Percentiles rank a stretch among this genome's conserved stretches.
These are phyloP conservation scores for Alauda arvensis DNA, from an alignment of 2,797 vertebrate species.

Conservation along the genomic window DNA sequence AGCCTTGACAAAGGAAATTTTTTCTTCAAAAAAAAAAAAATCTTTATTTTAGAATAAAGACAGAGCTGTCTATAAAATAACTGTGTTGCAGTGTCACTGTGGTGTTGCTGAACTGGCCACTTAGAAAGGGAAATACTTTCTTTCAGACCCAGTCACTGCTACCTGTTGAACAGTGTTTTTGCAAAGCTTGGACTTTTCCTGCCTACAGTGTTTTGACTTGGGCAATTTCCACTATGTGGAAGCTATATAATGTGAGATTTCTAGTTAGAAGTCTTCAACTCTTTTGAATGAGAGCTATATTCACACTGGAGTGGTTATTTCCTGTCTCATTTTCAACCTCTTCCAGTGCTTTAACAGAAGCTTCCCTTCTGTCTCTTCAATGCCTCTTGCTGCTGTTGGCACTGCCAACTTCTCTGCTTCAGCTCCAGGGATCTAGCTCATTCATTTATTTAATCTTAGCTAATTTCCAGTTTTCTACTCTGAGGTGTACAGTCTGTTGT, in stretches of 20 bases:
- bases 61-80: not conserved
- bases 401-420: not conserved
- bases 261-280: not conserved
- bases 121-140: not conserved
- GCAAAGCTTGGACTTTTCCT: not conserved
- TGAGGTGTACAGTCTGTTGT: not conserved
- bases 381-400: not conserved
- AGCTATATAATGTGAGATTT: not conserved
- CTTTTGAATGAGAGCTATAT: not conserved
- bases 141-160: not conserved
- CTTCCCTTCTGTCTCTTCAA: not conserved
- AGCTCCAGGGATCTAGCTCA: not conserved
- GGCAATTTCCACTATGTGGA: not conserved
- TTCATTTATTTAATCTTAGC: not conserved
- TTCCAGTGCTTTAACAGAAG: not conserved
- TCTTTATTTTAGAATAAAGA: not conserved
- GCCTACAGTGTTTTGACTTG: not conserved
- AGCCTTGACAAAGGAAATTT: not conserved
- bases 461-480: not conserved
- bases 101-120: not conserved
- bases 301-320: not conserved
- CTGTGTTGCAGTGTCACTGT: not conserved
- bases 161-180: not conserved
- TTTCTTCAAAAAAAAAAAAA: not conserved
- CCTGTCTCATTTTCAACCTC: not conserved